Base-by-base conservation (phyloP, 2,797 vertebrate genomes). In the Helostoma temminkii region DNA sequence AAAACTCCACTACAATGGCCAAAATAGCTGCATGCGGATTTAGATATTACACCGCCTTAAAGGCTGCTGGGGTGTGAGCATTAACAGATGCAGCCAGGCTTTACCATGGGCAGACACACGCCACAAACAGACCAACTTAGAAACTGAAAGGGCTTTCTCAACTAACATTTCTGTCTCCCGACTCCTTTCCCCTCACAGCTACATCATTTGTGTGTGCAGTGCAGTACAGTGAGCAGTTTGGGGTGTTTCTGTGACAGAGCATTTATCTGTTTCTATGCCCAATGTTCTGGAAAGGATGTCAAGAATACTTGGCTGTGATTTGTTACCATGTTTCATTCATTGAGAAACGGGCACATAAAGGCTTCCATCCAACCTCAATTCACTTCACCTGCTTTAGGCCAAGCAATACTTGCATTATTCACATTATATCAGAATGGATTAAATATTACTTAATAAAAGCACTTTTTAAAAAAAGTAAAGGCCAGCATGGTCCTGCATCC, bases 101-200 rank as follows among this genome's bases (percentile, higher is more conserved):
- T 67, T 76, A 67, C 65, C 19, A 37, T 7, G 54, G 70, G 70
- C 78, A 86, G 72, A 81, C 76, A 66, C 41, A 69, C 62, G 39
- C 36, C 56, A 66, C 56, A 76, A 65, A 86, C 78, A 74, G 76
- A 82, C 80, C 43, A 30, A 76, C 58, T 86, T 65, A 75, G 76
- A 85, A 88, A 89, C 72, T 49, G 76, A 89, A 80, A 87, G 76
- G 83, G 39, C 55, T 82, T 85, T 81, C 70, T 89, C 80, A 92
- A 88, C 82, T 91, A 87, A 82, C 84, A 60, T 74, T 47, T 78
- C 64, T 74, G 81, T 86, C 82, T 76, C 71, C 62, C 26, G 58
- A 36, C 57, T 62, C 34, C 62, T 47, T 32, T 64, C 59, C 41
- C 37, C 22, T 24, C 46, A 63, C 80, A 74, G 72, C 45, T 62